Percentiles rank a stretch among this genome's conserved stretches.
Evolutionary conservation across 2,888 invertebrate genomes (phyloP).

Genomic region (Slavum lentiscoides): DNA sequence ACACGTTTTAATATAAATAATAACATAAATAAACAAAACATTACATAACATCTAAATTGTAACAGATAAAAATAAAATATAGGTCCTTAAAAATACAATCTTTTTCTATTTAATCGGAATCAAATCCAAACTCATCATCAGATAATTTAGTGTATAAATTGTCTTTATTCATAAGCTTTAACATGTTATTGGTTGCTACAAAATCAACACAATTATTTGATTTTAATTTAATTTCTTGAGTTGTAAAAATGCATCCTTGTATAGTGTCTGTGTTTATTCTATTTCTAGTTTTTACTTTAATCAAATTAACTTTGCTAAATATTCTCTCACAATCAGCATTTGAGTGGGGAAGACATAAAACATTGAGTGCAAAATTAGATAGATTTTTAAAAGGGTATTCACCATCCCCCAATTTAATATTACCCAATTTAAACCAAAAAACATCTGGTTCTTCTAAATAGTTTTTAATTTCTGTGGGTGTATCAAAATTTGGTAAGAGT

Average conservation of each 20-base stretch:
- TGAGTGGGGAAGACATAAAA: constrained; percentile 55
- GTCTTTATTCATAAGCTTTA: not conserved
- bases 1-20: too few species aligned
- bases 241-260: constrained; percentile 14
- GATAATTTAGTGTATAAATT: not conserved
- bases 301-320: constrained; percentile 55
- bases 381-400: constrained; percentile 30
- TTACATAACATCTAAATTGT: too few species aligned
- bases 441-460: constrained; percentile 4
- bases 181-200: not conserved
- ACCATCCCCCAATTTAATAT: too few species aligned
- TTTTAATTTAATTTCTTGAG: constrained; percentile 16
- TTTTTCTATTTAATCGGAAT: not conserved
- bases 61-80: too few species aligned
- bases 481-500: not conserved
- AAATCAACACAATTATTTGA: constrained; percentile 11
- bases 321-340: constrained; percentile 56
- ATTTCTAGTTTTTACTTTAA: constrained; percentile 56
- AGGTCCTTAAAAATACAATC: too few species aligned
- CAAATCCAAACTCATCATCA: constrained; percentile 14
- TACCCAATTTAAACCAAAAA: constrained; percentile 10
- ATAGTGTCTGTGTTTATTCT: constrained; percentile 55
- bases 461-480: not conserved
- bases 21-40: too few species aligned
- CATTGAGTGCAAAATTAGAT: constrained; percentile 54